Evolutionary conservation across 2,113 vertebrate genomes (phyloP), one percentile per base, ranked within the genome.

Genomic region (Cyprinodon tularosa): DNA sequence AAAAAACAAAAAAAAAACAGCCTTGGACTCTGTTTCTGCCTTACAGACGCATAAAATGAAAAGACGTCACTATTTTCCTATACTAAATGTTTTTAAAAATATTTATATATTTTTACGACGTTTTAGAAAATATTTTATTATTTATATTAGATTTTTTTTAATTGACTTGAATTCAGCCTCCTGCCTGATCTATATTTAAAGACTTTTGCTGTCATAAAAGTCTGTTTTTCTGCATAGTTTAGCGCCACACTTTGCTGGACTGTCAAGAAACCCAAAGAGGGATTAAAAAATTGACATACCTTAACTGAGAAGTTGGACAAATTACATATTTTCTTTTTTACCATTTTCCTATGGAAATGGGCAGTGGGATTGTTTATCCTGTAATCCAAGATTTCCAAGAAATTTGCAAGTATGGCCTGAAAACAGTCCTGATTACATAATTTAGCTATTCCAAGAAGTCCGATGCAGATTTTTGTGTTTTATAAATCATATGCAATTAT

Each of bases 231-330:
- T 83, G 82, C 76, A 86, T 76, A 71, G 77, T 53, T 36, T 57
- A 70, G 67, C 82, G 84, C 86, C 88, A 78, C 77, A 42, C 14
- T 50, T 50, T 72, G 78, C 66, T 71, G 69, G 57, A 71, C 72
- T 83, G 82, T 53, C 42, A 71, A n/a, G 62, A 65, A 72, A 90
- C 83, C 81, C 84, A 87, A 75, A 81, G 38, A 89, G 84, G 76
- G 86, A 88, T 86, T 84, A 85, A 86, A 71, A 88, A 94, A 91
- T 93, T 92, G 90, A 91, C 88, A 88, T 92, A 92, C 88, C 90
- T 92, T 91, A 93, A 89, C 89, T 82, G 82, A 91, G 89, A 93
- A 93, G 94, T 93, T 94, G 90, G 89, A 91, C 86, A 88, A 90
- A 94, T 92, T 91, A 94, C 90, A 76, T 42, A 70, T 93, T 93